Percentiles rank a stretch among this genome's conserved stretches.
Evolutionary conservation across 1,140 invertebrate genomes (phyloP).

Genomic region (Kradibia gibbosae): DNA sequence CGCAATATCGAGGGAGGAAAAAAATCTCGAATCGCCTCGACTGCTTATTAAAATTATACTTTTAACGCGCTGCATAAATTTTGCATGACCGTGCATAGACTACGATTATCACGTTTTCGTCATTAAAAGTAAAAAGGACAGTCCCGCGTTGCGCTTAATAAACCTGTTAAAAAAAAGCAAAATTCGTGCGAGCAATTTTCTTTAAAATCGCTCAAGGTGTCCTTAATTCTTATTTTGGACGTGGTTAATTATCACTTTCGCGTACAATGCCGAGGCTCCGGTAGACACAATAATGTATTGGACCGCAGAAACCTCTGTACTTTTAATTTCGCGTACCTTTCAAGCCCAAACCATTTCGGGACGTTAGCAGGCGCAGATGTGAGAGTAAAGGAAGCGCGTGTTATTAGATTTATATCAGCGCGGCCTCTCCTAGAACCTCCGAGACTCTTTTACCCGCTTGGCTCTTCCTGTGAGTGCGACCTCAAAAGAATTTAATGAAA

Average conservation of each 20-base stretch:
- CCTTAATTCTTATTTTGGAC: background rate
- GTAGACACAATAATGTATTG: slow-evolving; percentile 19
- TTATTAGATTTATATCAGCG: slow-evolving; percentile 65
- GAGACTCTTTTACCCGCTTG: slow-evolving; percentile 64
- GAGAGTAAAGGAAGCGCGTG: background rate
- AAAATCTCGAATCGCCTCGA: too few species aligned
- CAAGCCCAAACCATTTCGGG: slow-evolving; percentile 37
- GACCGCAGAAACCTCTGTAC: slow-evolving; percentile 40
- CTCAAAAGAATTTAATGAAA: slow-evolving; percentile 70
- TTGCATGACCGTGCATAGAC: background rate
- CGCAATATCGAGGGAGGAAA: too few species aligned
- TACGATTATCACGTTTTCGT: background rate
- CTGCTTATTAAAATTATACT: slow-evolving; percentile 10
- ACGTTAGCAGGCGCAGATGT: slow-evolving; percentile 3
- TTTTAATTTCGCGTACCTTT: slow-evolving; percentile 46
- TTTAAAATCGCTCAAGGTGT: background rate
- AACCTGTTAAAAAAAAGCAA: background rate
- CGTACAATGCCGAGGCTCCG: background rate
- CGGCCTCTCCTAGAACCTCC: slow-evolving; percentile 41
- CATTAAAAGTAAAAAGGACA: slow-evolving; percentile 11
- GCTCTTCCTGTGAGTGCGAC: slow-evolving; percentile 52
- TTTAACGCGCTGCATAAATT: background rate
- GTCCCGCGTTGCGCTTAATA: background rate
- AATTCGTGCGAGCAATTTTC: background rate
- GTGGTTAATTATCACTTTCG: slow-evolving; percentile 14